phyloP scores from a whole-genome alignment of 2,113 vertebrate genomes.

The Oryzias curvinotus region DNA sequence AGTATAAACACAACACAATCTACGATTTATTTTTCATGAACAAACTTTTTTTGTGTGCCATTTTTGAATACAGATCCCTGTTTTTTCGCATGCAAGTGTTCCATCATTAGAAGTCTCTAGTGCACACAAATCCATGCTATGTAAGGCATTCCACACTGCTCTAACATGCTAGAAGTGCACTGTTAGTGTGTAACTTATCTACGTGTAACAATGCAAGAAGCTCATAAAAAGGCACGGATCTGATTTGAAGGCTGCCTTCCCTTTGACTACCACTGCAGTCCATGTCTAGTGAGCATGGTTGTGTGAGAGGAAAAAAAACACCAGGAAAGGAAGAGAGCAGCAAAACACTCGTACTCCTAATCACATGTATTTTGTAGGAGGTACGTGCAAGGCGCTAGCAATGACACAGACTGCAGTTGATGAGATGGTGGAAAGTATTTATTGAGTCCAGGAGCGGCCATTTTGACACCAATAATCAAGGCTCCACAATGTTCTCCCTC shows the following conservation, averaged over 20 bases:
- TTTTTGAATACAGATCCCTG: too few relatives aligned
- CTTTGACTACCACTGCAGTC: slow-evolving; percentile 13
- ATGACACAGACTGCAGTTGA: neutral
- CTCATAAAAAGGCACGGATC: slow-evolving; percentile 1
- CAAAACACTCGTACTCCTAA: slow-evolving; percentile 6
- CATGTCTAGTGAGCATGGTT: slow-evolving; percentile 4
- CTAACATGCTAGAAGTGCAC: neutral
- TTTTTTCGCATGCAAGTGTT: too few relatives aligned
- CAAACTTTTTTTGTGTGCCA: too few relatives aligned
- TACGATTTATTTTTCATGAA: too few relatives aligned
- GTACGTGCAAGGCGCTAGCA: slow-evolving; percentile 1
- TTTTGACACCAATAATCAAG: neutral
- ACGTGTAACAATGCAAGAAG: slow-evolving; percentile 5
- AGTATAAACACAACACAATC: too few relatives aligned
- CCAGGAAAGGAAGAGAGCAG: slow-evolving; percentile 13
- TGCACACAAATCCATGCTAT: too few relatives aligned
- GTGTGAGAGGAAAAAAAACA: slow-evolving; percentile 1
- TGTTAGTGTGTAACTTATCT: slow-evolving; percentile 8
- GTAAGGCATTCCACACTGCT: neutral
- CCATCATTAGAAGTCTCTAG: too few relatives aligned
- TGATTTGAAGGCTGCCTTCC: slow-evolving; percentile 2
- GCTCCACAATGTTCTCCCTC: slow-evolving; percentile 37
- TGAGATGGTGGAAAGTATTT: neutral
- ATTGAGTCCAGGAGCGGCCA: slow-evolving; percentile 14
- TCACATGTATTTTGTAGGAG: slow-evolving; percentile 5